Base-by-base conservation (phyloP, 2,113 vertebrate genomes). In the Eolophus roseicapilla region DNA sequence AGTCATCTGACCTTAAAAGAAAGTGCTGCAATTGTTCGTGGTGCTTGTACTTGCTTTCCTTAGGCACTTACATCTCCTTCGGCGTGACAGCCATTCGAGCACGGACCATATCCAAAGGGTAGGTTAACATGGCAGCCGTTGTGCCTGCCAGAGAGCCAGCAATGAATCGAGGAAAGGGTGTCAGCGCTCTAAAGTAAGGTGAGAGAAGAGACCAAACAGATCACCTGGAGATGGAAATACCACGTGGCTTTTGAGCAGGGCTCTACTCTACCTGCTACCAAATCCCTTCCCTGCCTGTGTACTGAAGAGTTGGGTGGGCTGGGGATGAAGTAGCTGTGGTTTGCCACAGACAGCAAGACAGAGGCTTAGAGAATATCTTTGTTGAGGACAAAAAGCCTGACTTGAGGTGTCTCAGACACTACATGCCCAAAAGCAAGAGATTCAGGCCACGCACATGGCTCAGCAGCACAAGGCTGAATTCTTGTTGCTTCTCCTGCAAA, bases 21-120 rank as follows among this genome's bases (percentile, higher is more conserved):
- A 50, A 88, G 67, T 46, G 49, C 90, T 93, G 75, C 9, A 2
- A 63, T 49, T 80, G 86, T 64, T 82, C 5, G 12, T 16, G 88
- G 74, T 69, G 43, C 63, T 69, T 35, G 27, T 19, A 31, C 46
- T 28, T 21, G 59, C 33, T 77, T 59, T 60, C 1, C 1, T n/a
- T 19, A 68, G 65, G 87, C 59, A 96, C 99, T 99, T 98, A 99
- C 99, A 99, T 99, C 96, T 99, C 99, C 97, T 99, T 99, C 13
- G 99, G 99, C 0, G 99, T 99, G 86, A 99, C 99, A 3, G 99
- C 99, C 99, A 99, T 99, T 86, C 99, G 98, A 1, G 99, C 99
- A n/a, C 99, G 98, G 75, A 99, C 99, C 98, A 99, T 98, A 97
- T 99, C 99, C 97, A 99, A 97, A 4, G 99, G 99, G 95, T 99